Evolutionary conservation across 2,888 invertebrate genomes (phyloP), one percentile per base, ranked within the genome.

Genomic region (Opisthograptis luteolata): DNA sequence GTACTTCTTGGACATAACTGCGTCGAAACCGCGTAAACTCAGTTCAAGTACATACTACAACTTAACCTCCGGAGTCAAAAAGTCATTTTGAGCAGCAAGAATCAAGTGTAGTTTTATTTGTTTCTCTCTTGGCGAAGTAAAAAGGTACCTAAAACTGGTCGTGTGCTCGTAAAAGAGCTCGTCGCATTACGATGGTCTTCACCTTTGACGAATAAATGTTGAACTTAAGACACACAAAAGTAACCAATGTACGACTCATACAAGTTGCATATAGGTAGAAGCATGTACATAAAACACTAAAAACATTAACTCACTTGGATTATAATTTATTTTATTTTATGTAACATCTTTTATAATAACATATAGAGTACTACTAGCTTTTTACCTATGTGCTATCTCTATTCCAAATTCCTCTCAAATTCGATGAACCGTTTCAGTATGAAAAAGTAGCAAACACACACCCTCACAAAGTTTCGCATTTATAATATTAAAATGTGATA

Each of bases 111-210:
- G 67, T 75, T 75, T 79, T 73, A 68, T 74, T 74, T 70, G 65
- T 60, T 47, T 60, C 51, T 55, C 48, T 60, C 51, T 55, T 55
- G 73, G 65, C 62, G 62, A 66, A 68, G 74, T 75, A 74, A 79
- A 74, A 76, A 72, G 12, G 64, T 68, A 62, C 52, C 63, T 72
- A 62, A 74, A 75, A 69, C 70, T 67, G 73, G 72, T 72, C 69
- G 62, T 50, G 44, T 55, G 73, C 64, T 79, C 81, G 79, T 81
- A 80, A 81, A 79, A 77, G 68, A 64, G 60, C 70, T 73, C 70
- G 71, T 73, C 68, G 65, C 70, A 72, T 76, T 70, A 69, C 71
- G 73, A 77, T 70, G 70, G 69, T 69, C 62, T 60, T 73, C 72
- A 72, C 71, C 72, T 76, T 65, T 68, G 68, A 73, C 59, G 68